A percentile compares a stretch with the other conserved stretches of the same genome.
Evolutionary conservation across 2,888 invertebrate species (phyloP).

Genomic region (Bembecia ichneumoniformis): DNA sequence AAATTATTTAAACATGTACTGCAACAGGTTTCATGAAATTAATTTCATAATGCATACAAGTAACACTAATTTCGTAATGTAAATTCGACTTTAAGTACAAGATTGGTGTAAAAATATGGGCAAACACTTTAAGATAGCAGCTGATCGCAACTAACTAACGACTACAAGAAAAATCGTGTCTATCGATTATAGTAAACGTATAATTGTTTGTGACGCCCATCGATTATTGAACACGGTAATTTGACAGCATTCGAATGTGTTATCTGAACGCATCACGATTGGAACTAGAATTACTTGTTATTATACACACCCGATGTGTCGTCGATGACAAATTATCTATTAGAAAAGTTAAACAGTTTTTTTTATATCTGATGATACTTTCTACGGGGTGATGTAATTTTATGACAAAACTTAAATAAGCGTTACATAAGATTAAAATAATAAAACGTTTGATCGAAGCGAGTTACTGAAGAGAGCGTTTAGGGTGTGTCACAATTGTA

Average conservation of each 20-base stretch:
- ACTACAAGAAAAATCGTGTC: constrained; percentile 14
- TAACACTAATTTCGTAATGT: too few species aligned
- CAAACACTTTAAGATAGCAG: too few species aligned
- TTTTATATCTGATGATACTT: neutral
- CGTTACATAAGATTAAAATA: too few species aligned
- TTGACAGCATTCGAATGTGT: constrained; percentile 19
- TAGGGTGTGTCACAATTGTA: too few species aligned
- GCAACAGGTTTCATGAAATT: too few species aligned
- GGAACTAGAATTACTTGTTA: neutral
- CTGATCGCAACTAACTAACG: neutral
- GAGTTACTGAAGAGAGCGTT: neutral
- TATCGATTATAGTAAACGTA: constrained; percentile 10
- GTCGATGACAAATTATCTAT: neutral
- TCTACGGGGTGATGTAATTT: neutral
- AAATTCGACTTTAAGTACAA: too few species aligned
- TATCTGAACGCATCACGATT: neutral
- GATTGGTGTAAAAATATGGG: too few species aligned
- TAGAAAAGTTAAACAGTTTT: neutral
- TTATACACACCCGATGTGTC: neutral
- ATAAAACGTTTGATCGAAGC: neutral
- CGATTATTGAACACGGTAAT: constrained; percentile 16
- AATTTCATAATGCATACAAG: too few species aligned
- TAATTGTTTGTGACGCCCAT: constrained; percentile 21
- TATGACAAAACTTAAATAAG: too few species aligned
- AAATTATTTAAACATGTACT: too few species aligned